Evolutionary conservation across 2,888 invertebrate species (phyloP).

Genomic region (Iphiclides podalirius): DNA sequence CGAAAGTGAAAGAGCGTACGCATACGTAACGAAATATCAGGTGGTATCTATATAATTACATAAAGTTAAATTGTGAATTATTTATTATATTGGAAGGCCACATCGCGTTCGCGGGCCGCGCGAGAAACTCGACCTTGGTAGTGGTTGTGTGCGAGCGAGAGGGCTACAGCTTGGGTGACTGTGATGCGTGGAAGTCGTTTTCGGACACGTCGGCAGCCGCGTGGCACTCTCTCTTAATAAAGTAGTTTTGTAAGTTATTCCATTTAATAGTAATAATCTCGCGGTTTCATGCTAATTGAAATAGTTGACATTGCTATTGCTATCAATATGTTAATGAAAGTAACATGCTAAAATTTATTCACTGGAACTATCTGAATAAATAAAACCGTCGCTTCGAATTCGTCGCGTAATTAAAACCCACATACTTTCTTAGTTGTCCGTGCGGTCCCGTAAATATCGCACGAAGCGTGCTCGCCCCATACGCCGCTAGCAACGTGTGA

Average conservation of each 20-base stretch:
- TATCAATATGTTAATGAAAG: too few species aligned
- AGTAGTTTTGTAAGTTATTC: too few species aligned
- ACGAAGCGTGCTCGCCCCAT: background rate
- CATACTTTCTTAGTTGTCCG: too few species aligned
- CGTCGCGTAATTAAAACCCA: background rate
- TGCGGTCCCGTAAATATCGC: background rate
- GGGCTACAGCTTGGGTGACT: background rate
- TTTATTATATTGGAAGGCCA: conserved; percentile 22
- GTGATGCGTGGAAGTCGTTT: conserved; percentile 18
- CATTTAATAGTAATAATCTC: too few species aligned
- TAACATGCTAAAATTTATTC: too few species aligned
- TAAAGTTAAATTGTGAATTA: conserved; percentile 20
- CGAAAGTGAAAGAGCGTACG: conserved; percentile 19
- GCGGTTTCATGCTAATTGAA: too few species aligned
- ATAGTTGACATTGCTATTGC: too few species aligned
- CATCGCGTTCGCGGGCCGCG: conserved; percentile 18
- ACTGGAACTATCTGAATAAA: too few species aligned
- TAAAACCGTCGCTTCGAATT: too few species aligned
- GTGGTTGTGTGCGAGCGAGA: conserved; percentile 35
- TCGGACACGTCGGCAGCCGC: background rate
- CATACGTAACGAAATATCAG: conserved; percentile 9
- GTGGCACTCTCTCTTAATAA: too few species aligned
- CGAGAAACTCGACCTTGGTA: conserved; percentile 30
- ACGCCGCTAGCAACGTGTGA: conserved; percentile 46
- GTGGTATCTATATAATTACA: conserved; percentile 8